Evolutionary conservation across 2,888 invertebrate species (phyloP).

Genomic region (Salticus scenicus): DNA sequence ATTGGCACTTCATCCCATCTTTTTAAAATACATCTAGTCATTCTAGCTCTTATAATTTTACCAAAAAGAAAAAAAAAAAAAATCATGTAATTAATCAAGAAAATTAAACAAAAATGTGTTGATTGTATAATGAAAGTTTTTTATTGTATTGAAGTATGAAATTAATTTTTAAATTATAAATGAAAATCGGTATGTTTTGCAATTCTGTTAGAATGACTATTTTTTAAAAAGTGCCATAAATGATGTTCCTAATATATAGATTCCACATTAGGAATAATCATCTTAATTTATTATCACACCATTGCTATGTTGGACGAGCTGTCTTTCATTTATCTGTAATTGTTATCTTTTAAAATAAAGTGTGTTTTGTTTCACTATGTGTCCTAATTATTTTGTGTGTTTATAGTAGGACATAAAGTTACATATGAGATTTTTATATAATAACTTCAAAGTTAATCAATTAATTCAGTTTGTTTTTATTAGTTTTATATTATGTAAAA

Average conservation of each 20-base stretch:
- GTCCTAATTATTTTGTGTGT: no score
- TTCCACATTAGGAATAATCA: slow-evolving; percentile 19
- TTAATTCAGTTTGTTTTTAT: no score
- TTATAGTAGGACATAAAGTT: no score
- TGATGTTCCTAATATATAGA: slow-evolving; percentile 12
- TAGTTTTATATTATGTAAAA: no score
- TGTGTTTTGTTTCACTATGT: slow-evolving; percentile 5
- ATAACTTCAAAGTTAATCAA: no score
- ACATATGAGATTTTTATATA: no score
- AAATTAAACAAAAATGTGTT: no score
- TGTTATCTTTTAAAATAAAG: slow-evolving; percentile 17
- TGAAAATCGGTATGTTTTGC: background rate
- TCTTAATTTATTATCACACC: slow-evolving; percentile 8
- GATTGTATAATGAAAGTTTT: no score
- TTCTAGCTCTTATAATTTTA: background rate
- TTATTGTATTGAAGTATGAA: background rate
- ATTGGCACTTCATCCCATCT: background rate
- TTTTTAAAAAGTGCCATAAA: slow-evolving; percentile 4
- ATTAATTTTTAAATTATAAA: no score
- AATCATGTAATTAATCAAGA: no score
- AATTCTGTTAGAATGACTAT: background rate
- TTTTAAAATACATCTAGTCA: background rate
- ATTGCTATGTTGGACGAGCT: slow-evolving; percentile 8
- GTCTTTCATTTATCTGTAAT: slow-evolving; percentile 19
- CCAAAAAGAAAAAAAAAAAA: no score